A percentile compares a stretch with the other conserved stretches of the same genome.
Conservation (phyloP, 1,140 invertebrate genomes). For the Drosophila bocki region DNA sequence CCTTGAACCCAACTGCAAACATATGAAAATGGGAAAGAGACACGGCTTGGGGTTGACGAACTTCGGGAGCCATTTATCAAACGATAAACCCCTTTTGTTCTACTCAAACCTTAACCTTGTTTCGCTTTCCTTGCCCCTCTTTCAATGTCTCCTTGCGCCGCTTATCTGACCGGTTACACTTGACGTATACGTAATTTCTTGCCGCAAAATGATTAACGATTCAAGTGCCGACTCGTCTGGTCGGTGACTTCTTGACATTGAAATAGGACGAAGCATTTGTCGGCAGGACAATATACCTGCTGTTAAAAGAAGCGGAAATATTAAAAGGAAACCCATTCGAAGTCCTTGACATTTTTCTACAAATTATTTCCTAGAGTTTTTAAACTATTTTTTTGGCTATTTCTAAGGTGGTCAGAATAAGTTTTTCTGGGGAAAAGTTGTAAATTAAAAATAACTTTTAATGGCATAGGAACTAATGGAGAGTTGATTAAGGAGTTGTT, state of each 20-base stretch:
- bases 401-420: background rate
- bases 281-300: slow-evolving; percentile 1
- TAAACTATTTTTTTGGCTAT: slow-evolving; percentile 3
- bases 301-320: background rate
- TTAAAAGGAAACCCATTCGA: background rate
- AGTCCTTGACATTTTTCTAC: background rate
- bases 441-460: slow-evolving; percentile 1
- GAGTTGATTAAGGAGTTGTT: background rate
- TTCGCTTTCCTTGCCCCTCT: background rate
- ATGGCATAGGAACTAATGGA: too few relatives aligned
- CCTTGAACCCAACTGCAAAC: slow-evolving; percentile 60
- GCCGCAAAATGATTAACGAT: slow-evolving; percentile 69
- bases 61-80: slow-evolving; percentile 65
- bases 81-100: slow-evolving; percentile 66
- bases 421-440: background rate
- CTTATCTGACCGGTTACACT: slow-evolving; percentile 74
- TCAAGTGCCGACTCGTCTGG: slow-evolving; percentile 36
- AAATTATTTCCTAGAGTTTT: background rate
- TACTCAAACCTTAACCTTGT: slow-evolving; percentile 58
- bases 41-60: slow-evolving; percentile 23
- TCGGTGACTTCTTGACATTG: slow-evolving; percentile 52
- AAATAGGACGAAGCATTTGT: slow-evolving; percentile 47
- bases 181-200: slow-evolving; percentile 77
- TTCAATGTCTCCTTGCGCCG: slow-evolving; percentile 22
- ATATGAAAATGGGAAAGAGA: slow-evolving; percentile 25